phyloP scores from a whole-genome alignment of 2,888 invertebrate species.

The Beris chalybata region DNA sequence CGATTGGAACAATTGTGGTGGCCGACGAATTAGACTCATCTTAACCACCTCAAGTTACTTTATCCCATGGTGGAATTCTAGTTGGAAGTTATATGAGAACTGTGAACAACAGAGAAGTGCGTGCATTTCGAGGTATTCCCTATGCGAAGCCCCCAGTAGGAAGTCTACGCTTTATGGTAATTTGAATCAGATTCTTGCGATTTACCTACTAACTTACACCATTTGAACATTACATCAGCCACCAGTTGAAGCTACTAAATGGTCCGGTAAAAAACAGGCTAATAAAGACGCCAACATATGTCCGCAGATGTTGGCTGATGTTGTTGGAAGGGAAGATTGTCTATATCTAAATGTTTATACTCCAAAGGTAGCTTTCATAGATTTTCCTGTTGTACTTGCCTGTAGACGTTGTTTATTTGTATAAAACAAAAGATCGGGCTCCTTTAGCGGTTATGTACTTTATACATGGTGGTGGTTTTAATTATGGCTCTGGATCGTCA shows the following conservation, averaged over 20 bases:
- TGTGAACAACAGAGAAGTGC: conserved; percentile 5
- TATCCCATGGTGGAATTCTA: conserved; percentile 7
- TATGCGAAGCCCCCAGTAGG: conserved; percentile 27
- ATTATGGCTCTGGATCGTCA: conserved; percentile 59
- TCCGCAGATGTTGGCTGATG: conserved; percentile 69
- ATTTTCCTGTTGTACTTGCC: too few relatives aligned
- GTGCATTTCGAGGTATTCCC: conserved; percentile 24
- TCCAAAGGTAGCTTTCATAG: conserved; percentile 50
- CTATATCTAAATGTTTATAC: conserved; percentile 74
- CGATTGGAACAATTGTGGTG: too few relatives aligned
- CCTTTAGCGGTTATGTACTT: conserved; percentile 51
- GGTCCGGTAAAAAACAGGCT: conserved; percentile 67
- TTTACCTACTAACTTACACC: not conserved
- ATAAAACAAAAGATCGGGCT: too few relatives aligned
- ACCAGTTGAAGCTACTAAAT: conserved; percentile 64
- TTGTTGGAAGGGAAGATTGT: conserved; percentile 78
- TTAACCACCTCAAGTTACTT: not conserved
- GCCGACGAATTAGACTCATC: too few relatives aligned
- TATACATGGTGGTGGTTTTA: conserved; percentile 58
- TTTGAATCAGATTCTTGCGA: not conserved
- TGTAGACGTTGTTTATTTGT: too few relatives aligned
- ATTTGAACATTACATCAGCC: conserved; percentile 55
- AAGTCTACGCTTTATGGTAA: conserved; percentile 22
- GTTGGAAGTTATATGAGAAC: conserved; percentile 17
- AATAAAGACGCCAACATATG: conserved; percentile 69